phyloP scores from a whole-genome alignment of 2,113 vertebrate genomes.

The Archocentrus centrarchus region DNA sequence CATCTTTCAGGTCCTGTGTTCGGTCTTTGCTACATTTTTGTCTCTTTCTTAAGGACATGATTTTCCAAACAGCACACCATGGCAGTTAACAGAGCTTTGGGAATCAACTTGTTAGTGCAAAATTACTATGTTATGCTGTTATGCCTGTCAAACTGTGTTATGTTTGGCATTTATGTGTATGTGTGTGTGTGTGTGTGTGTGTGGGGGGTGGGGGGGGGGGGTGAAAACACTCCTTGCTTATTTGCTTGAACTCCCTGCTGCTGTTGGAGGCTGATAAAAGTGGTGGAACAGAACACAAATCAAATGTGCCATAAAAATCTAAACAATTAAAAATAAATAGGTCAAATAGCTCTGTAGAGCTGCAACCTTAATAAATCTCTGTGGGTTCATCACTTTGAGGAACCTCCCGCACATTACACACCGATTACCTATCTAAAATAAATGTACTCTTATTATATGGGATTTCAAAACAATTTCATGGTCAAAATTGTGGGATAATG shows the following conservation, averaged over 20 bases:
- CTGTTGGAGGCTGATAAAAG: neutral
- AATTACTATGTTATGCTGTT: neutral
- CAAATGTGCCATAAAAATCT: neutral
- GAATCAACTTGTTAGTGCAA: neutral
- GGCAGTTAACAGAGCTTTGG: neutral
- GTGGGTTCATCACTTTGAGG: neutral
- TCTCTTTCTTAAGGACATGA: no score
- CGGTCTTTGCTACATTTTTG: no score
- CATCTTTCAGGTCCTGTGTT: no score
- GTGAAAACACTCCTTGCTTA: neutral
- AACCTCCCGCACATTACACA: neutral
- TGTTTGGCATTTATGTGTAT: neutral
- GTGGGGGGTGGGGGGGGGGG: neutral
- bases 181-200: neutral
- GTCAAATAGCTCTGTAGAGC: neutral
- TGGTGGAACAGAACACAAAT: neutral
- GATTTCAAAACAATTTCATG: neutral
- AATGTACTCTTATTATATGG: neutral
- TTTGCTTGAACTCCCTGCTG: neutral
- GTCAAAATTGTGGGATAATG: neutral
- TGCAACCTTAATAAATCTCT: conserved; percentile 6
- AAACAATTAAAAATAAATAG: conserved; percentile 1
- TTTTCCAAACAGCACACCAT: neutral
- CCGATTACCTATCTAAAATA: neutral
- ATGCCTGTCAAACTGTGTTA: neutral